Evolutionary conservation across 2,888 invertebrate genomes (phyloP).

Genomic region (Galeopsomyia nigrocyanea): DNA sequence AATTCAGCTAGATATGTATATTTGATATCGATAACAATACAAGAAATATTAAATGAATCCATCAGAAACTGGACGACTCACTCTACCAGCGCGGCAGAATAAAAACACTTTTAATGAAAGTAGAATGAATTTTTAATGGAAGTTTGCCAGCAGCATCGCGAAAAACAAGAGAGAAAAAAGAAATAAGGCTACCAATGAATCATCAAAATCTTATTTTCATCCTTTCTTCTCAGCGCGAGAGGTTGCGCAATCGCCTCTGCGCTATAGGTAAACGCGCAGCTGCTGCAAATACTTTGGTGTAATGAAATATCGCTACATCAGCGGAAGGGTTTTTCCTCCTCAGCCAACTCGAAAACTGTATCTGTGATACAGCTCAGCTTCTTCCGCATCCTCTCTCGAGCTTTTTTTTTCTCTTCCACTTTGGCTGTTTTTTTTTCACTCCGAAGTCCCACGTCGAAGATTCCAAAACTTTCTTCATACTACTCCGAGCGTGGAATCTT

Average conservation of each 20-base stretch:
- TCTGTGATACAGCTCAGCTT: constrained; percentile 13
- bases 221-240: constrained; percentile 7
- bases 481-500: too few species aligned
- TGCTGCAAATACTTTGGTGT: constrained; percentile 27
- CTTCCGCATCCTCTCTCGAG: not conserved
- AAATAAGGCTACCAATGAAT: constrained; percentile 30
- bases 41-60: too few species aligned
- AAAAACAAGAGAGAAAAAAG: too few species aligned
- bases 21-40: too few species aligned
- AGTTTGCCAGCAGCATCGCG: not conserved
- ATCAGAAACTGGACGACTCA: too few species aligned
- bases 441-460: too few species aligned
- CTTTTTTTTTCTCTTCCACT: not conserved
- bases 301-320: constrained; percentile 46
- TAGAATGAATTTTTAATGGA: constrained; percentile 11
- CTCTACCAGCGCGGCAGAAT: too few species aligned
- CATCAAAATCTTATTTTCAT: constrained; percentile 40
- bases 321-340: constrained; percentile 23
- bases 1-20: too few species aligned
- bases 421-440: too few species aligned
- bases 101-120: too few species aligned
- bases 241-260: not conserved
- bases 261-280: not conserved
- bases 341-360: constrained; percentile 11
- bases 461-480: too few species aligned